Evolutionary conservation across 2,113 vertebrate species (phyloP), one percentile per base, ranked within the genome.

Genomic region (Hemicordylus capensis): DNA sequence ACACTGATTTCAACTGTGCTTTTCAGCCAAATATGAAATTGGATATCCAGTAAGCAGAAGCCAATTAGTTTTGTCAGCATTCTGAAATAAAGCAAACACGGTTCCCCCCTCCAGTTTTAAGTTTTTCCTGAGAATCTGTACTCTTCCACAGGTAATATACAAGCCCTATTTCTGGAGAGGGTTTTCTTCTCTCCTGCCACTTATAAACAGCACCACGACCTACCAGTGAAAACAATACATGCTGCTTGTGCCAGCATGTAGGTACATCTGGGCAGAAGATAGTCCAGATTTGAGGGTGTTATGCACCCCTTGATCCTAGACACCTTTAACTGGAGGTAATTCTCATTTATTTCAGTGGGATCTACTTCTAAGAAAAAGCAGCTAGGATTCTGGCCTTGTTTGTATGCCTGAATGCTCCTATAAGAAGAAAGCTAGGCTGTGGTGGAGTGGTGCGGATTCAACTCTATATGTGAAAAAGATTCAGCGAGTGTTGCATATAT

Each of bases 401-500:
- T 20, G 7, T 6, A 0, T 26, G 0, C 11, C 0, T 0, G 0
- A 0, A 0, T 28, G 0, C 19, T 0, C 22, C 0, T 2, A 7
- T 24, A 1, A 42, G 80, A 9, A 48, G 12, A 2, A 0, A 1
- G 6, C 0, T 0, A 0, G 0, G 6, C 14, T 0, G 0, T 61
- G n/a, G n/a, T 0, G 1, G 0, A 0, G 0, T 0, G 17, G 42
- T 0, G 48, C 26, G 48, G 67, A 14, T 48, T 56, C 2, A 1
- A 37, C 4, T 7, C 0, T 8, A 39, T 0, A 20, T 1, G 37
- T 17, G 3, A 0, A 0, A 2, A 0, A 0, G 0, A 31, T n/a
- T 24, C 7, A 1, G 4, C 1, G 0, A 0, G 0, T 0, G 24
- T 58, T 44, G 31, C 31, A 20, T 42, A 58, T 59, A 15, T 67